Conservation (phyloP, 2,797 vertebrate species). For the Cossypha heuglini region DNA sequence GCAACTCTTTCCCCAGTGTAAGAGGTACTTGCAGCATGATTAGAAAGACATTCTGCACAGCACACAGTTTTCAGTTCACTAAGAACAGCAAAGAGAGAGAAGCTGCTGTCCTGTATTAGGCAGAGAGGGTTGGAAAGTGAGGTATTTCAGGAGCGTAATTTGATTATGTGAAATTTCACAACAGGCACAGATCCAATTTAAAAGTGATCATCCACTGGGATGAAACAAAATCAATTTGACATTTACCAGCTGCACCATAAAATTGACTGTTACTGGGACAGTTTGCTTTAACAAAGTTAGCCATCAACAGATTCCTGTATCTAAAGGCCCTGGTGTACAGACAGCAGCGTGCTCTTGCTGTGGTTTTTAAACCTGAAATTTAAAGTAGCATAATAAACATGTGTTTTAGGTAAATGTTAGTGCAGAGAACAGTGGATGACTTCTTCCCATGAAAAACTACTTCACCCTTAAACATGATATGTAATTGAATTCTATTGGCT, state of each 20-base stretch:
- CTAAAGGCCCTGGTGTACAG: not conserved
- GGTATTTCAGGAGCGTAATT: not conserved
- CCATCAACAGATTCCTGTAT: not conserved
- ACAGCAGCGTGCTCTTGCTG: not conserved
- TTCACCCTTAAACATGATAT: fast-evolving
- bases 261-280: not conserved
- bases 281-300: not conserved
- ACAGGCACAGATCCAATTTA: not conserved
- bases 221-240: not conserved
- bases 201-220: not conserved
- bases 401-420: not conserved
- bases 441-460: not conserved
- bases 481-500: not conserved
- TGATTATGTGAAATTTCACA: not conserved
- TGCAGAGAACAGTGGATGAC: not conserved
- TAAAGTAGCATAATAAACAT: not conserved
- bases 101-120: not conserved
- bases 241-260: not conserved
- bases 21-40: not conserved
- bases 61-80: not conserved
- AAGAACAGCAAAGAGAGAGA: not conserved
- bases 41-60: not conserved
- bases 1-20: not conserved
- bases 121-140: not conserved
- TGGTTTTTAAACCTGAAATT: not conserved